These are phyloP conservation scores for Plemyria rubiginata DNA, from an alignment of 2,888 invertebrate genomes.

Conservation along the genomic window DNA sequence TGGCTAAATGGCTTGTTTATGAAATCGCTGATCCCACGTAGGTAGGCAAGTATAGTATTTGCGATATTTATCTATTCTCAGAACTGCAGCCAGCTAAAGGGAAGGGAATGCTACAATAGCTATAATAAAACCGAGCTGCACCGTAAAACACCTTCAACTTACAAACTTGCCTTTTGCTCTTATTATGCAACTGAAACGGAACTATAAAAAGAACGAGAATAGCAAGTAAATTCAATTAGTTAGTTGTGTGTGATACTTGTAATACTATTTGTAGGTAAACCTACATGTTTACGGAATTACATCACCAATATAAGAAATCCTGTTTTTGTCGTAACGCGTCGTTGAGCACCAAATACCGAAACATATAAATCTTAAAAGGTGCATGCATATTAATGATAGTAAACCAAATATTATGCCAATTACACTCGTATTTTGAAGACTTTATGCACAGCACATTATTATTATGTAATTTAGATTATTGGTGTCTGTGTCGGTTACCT, in stretches of 20 bases:
- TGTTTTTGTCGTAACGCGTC: slow-evolving; percentile 20
- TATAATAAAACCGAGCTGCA: slow-evolving; percentile 20
- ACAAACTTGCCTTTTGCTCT: slow-evolving; percentile 14
- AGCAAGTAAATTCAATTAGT: background rate
- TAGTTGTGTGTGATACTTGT: background rate
- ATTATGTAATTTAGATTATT: background rate
- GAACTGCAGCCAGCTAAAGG: slow-evolving; percentile 15
- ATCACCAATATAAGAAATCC: slow-evolving; percentile 22
- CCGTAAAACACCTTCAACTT: slow-evolving; percentile 21
- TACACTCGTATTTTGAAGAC: background rate
- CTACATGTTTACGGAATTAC: slow-evolving; percentile 7
- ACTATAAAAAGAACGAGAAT: slow-evolving; percentile 8
- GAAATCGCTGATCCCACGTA: slow-evolving; percentile 15
- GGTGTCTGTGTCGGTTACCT: background rate
- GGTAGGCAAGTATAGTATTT: slow-evolving; percentile 14
- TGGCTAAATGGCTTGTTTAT: slow-evolving; percentile 5
- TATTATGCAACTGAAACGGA: slow-evolving; percentile 42
- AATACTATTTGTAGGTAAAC: background rate
- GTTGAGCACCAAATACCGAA: slow-evolving; percentile 21
- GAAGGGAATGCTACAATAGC: slow-evolving; percentile 29
- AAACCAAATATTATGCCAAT: slow-evolving; percentile 17
- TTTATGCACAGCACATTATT: background rate
- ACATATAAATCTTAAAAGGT: slow-evolving; percentile 10
- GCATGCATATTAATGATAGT: slow-evolving; percentile 2
- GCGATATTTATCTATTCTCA: slow-evolving; percentile 27